A percentile compares a stretch with the other conserved stretches of the same genome.
These are phyloP conservation scores for Chironomus tentans DNA, from an alignment of 2,888 invertebrate genomes.

Conservation along the genomic window DNA sequence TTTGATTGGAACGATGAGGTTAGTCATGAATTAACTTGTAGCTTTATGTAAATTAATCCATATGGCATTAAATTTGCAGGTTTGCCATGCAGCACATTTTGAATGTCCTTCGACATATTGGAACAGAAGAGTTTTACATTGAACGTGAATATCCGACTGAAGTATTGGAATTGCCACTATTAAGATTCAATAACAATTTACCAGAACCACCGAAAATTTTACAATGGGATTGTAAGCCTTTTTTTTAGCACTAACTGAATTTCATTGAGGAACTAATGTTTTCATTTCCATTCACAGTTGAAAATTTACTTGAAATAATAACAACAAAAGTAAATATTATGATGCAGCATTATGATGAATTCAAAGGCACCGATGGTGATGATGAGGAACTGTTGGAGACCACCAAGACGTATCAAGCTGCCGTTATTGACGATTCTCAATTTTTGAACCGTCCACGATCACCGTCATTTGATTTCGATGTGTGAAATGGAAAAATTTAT, in stretches of 20 bases:
- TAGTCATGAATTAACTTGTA: background rate
- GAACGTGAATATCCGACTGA: constrained; percentile 35
- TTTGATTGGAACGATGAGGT: constrained; percentile 37
- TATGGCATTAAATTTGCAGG: background rate
- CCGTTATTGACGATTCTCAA: no score
- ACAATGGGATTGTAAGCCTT: background rate
- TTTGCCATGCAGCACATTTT: constrained; percentile 28
- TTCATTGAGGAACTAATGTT: background rate
- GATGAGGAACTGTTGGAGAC: background rate
- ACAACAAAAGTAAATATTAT: constrained; percentile 27
- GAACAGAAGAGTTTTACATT: constrained; percentile 31
- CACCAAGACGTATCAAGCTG: no score
- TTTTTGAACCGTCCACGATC: no score
- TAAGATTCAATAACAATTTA: constrained; percentile 38
- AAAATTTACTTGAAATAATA: constrained; percentile 27
- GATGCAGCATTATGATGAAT: constrained; percentile 23
- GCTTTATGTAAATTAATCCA: background rate
- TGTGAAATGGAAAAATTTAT: no score
- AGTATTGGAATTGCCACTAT: constrained; percentile 37
- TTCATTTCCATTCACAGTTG: constrained; percentile 20
- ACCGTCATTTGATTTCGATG: no score
- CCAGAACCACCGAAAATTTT: constrained; percentile 37
- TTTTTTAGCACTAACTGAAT: background rate
- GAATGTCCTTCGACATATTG: constrained; percentile 37
- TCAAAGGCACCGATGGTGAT: background rate